Evolutionary conservation across 2,888 invertebrate genomes (phyloP), one percentile per base, ranked within the genome.

Genomic region (Brenthis daphne): DNA sequence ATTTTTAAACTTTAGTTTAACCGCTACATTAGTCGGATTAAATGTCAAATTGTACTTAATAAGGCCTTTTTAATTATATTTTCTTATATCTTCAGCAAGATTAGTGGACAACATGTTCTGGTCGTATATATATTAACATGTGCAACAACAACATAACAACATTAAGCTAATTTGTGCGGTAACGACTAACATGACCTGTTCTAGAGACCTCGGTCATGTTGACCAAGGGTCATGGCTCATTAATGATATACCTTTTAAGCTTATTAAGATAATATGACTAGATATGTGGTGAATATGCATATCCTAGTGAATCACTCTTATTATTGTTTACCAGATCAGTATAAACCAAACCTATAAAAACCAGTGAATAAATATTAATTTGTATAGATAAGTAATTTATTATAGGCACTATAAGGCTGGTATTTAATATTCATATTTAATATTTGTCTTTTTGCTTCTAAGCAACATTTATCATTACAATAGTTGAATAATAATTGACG

Each of bases 401-500:
- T 29, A 29, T 29, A 29, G 29, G 0, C 6, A 43, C 20, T 2
- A 14, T 57, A 11, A 50, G 50, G 50, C 60, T 50, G 51, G 53
- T 63, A 63, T 54, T 53, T 11, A 53, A 37, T 63, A 63, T 57
- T 24, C 12, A 43, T 56, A 13, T 37, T 55, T 37, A 63, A 50
- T n/a, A 20, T 53, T 2, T 6, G 6, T 8, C 37, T 67, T 20
- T 50, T 57, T 64, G 50, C 55, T 69, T 24, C n/a, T 2, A 20
- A 51, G 24, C 3, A 43, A 51, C 43, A 43, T 29, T 29, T 37
- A 53, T 43, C 20, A 63, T 12, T 50, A 60, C 48, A 60, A 60
- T 60, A 33, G 50, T 48, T 33, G 48, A 8, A 37, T 53, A 63
- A 58, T 48, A 58, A 64, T 60, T 74, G 77, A 80, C 82, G 79